phyloP scores from a whole-genome alignment of 2,888 invertebrate species.

The Miltochrista miniata region DNA sequence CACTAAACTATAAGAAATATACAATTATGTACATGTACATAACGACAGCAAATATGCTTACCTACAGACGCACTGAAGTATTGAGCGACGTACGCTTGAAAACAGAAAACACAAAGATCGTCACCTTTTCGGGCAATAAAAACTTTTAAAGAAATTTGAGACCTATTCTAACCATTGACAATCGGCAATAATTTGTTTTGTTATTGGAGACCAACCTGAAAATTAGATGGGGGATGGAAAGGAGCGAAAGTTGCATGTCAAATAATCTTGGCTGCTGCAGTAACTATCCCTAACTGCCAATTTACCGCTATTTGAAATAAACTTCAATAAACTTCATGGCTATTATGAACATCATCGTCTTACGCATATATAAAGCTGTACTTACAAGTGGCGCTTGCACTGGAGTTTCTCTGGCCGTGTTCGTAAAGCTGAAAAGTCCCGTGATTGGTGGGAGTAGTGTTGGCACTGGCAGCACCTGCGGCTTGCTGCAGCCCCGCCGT shows the following conservation, averaged over 20 bases:
- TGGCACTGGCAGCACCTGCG: conserved; percentile 36
- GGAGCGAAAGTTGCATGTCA: too few species aligned
- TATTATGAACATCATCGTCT: too few species aligned
- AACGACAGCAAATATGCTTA: conserved; percentile 48
- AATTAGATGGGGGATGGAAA: too few species aligned
- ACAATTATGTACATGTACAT: conserved; percentile 9
- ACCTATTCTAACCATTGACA: too few species aligned
- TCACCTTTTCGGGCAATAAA: too few species aligned
- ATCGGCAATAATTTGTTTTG: too few species aligned
- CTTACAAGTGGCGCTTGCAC: conserved; percentile 65
- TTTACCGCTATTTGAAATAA: too few species aligned
- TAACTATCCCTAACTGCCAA: too few species aligned
- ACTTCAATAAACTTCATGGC: too few species aligned
- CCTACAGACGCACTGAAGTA: conserved; percentile 72
- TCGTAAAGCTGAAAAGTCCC: conserved; percentile 77
- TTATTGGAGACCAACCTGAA: too few species aligned
- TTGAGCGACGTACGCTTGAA: conserved; percentile 77
- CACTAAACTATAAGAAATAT: conserved; percentile 1
- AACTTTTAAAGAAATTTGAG: too few species aligned
- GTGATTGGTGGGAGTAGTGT: conserved; percentile 68
- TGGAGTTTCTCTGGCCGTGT: conserved; percentile 57
- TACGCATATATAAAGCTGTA: conserved; percentile 14
- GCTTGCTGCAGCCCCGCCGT: conserved; percentile 61
- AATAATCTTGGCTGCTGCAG: too few species aligned
- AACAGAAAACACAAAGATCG: conserved; percentile 41